phyloP scores from a whole-genome alignment of 2,113 vertebrate species.

The Nettapus auritus region DNA sequence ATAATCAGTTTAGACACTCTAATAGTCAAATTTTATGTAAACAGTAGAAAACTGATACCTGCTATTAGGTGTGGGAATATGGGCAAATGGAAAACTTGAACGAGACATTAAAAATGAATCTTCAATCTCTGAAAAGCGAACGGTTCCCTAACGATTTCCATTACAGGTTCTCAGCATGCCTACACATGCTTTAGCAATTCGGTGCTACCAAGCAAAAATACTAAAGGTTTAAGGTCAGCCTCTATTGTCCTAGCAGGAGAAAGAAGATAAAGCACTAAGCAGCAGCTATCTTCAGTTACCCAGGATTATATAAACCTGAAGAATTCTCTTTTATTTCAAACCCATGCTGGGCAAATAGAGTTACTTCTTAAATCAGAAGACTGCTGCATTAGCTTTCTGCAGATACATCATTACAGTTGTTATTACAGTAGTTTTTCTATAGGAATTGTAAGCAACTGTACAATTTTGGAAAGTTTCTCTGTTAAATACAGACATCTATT shows the following conservation, averaged over 20 bases:
- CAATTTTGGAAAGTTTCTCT: background rate
- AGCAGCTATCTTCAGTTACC: background rate
- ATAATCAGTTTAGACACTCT: background rate
- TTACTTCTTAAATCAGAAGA: slow-evolving; percentile 1
- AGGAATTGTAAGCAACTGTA: background rate
- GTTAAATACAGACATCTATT: background rate
- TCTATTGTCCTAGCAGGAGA: slow-evolving; percentile 1
- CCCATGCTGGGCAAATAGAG: background rate
- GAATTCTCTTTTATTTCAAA: slow-evolving; percentile 28
- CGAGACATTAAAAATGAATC: slow-evolving; percentile 3
- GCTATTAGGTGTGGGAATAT: background rate
- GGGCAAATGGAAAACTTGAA: background rate
- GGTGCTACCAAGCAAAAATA: slow-evolving; percentile 30
- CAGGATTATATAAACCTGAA: background rate
- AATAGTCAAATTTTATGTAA: background rate
- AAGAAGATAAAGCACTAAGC: slow-evolving; percentile 1
- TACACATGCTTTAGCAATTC: slow-evolving; percentile 8
- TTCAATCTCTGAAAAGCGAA: background rate
- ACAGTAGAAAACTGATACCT: background rate
- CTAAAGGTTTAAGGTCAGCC: background rate
- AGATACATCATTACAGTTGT: background rate
- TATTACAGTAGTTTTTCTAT: slow-evolving; percentile 17
- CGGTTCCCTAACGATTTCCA: slow-evolving; percentile 19
- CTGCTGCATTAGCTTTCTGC: background rate
- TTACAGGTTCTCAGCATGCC: slow-evolving; percentile 36